phyloP scores from a whole-genome alignment of 2,797 vertebrate species.

The Rhyacichthys aspro region DNA sequence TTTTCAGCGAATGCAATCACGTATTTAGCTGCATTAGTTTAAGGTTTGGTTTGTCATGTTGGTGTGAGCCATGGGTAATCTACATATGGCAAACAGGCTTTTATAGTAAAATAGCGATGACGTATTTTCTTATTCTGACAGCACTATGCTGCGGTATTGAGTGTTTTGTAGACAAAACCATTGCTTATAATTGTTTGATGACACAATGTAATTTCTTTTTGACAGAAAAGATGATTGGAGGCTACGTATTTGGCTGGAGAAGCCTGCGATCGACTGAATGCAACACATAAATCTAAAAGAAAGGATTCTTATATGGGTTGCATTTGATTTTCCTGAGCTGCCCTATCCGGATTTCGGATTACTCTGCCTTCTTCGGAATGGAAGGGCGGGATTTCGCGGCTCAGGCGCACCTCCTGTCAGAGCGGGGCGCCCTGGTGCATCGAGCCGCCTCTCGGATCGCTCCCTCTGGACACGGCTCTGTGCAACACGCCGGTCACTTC shows the following conservation, averaged over 20 bases:
- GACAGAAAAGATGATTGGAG: conserved; percentile 84
- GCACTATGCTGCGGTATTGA: conserved; percentile 15
- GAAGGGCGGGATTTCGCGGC: conserved; percentile 96
- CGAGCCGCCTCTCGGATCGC: conserved; percentile 89
- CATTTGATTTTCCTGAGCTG: conserved; percentile 75
- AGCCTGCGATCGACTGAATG: conserved; percentile 76
- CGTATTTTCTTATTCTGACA: conserved; percentile 30
- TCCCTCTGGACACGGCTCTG: conserved; percentile 85
- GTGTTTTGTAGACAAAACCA: conserved; percentile 25
- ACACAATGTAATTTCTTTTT: conserved; percentile 51
- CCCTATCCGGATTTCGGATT: conserved; percentile 81
- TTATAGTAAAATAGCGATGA: conserved; percentile 31
- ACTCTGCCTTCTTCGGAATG: conserved; percentile 84
- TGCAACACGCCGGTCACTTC: conserved; percentile 90
- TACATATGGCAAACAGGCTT: conserved; percentile 17
- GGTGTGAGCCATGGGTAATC: conserved; percentile 31
- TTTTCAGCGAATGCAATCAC: conserved; percentile 32
- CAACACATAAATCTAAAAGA: conserved; percentile 74
- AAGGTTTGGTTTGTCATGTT: conserved; percentile 15
- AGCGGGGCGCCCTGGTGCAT: conserved; percentile 91
- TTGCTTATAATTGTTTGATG: conserved; percentile 20
- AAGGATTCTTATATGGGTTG: conserved; percentile 84
- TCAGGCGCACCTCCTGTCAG: conserved; percentile 92
- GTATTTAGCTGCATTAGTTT: conserved; percentile 30
- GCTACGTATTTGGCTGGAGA: conserved; percentile 74